Evolutionary conservation across 2,888 invertebrate species (phyloP).

Genomic region (Bellardia bayeri): DNA sequence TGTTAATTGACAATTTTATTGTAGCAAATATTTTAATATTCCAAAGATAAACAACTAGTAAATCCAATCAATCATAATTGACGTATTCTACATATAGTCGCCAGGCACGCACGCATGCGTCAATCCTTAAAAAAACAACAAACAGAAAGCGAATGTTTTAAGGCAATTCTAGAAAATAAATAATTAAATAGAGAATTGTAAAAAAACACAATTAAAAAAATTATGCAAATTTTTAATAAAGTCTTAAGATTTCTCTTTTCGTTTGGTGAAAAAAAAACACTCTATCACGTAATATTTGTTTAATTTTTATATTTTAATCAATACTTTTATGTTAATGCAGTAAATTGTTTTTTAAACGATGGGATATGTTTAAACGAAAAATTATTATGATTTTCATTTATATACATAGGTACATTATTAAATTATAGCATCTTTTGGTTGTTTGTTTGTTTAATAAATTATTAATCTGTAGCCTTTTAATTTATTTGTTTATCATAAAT

Average conservation of each 20-base stretch:
- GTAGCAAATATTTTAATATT: conserved; percentile 59
- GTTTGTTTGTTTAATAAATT: conserved; percentile 40
- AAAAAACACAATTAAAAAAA: conserved; percentile 31
- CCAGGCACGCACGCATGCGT: conserved; percentile 29
- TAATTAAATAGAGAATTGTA: conserved; percentile 9
- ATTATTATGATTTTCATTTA: neutral
- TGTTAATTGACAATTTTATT: conserved; percentile 59
- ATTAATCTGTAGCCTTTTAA: conserved; percentile 36
- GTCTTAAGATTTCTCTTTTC: conserved; percentile 48
- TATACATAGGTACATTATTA: neutral
- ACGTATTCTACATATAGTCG: conserved; percentile 26
- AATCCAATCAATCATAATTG: conserved; percentile 47
- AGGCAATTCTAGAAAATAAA: conserved; percentile 34
- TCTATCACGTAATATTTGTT: conserved; percentile 53
- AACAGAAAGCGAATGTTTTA: conserved; percentile 8
- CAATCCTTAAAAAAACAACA: neutral
- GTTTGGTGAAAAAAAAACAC: conserved; percentile 8
- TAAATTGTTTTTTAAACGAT: neutral
- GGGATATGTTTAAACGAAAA: conserved; percentile 36
- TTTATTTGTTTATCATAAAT: conserved; percentile 54
- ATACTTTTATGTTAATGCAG: conserved; percentile 38
- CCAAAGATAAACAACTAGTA: conserved; percentile 43
- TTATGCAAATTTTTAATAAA: conserved; percentile 47
- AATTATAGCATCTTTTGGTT: conserved; percentile 43
- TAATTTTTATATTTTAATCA: conserved; percentile 38